Base-by-base conservation (phyloP, 2,113 vertebrate species). In the Macaca mulatta region DNA sequence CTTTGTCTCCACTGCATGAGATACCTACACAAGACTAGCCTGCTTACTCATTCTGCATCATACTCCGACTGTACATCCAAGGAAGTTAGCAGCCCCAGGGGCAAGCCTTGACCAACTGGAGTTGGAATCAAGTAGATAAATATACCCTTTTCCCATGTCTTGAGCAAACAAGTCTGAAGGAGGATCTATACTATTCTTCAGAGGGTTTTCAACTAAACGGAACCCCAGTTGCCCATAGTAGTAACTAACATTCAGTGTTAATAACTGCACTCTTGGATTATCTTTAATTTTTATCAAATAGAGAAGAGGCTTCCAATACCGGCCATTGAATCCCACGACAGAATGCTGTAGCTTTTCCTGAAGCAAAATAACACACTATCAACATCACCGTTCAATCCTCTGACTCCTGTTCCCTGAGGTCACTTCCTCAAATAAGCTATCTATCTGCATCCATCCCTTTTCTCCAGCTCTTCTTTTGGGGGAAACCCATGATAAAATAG, bases 281-380 rank as follows among this genome's bases (percentile, higher is more conserved):
- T 16, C 61, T 96, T 94, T 96, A 97, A 98, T 97, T 97, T 95
- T 52, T 78, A 92, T 90, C 81, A 90, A 74, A 84, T 87, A 90
- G 48, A 93, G 64, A 79, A 69, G 27, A 95, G 90, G 45, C 52
- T 94, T 96, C 94, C 57, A 88, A 64, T 45, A 87, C 30, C 14
- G 85, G 70, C 84, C 94, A 86, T 8, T 96, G 81, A 92, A 79
- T 25, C 72, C 50, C 0, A 0, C 1, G 90, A 82, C 94, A 91
- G 94, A 96, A 95, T 61, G 72, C 84, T 75, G 6, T 57, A 81
- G 95, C 50, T 90, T 97, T 97, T 89, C 95, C 90, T 87, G 83
- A 97, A 94, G 97, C 92, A 95, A 94, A 98, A 96, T 75, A 97
- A 96, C 84, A 94, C 35, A 84, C 18, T 87, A 83, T 72, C 96